phyloP scores from a whole-genome alignment of 1,140 invertebrate genomes.

The Holcopasites calliopsidis region DNA sequence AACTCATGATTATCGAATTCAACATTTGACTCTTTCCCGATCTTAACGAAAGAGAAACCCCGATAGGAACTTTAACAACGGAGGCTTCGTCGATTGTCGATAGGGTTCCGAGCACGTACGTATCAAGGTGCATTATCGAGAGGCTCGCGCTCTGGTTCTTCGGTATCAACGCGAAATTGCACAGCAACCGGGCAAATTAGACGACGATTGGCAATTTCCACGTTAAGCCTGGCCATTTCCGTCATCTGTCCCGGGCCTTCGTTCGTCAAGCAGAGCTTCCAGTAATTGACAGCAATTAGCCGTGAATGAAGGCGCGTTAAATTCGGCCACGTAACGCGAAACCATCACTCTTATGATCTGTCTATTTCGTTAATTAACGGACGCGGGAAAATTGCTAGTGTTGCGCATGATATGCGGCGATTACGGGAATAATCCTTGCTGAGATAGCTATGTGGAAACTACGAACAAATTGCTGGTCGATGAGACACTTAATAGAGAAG shows the following conservation, averaged over 20 bases:
- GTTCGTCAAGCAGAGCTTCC: conserved; percentile 28
- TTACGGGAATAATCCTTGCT: too few relatives aligned
- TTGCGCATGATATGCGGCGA: background rate
- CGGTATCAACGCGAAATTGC: conserved; percentile 44
- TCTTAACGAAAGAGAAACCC: background rate
- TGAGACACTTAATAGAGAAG: too few relatives aligned
- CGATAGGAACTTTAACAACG: background rate
- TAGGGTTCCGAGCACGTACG: conserved; percentile 41
- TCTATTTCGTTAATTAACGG: background rate
- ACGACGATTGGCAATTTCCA: conserved; percentile 61
- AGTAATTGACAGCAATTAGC: conserved; percentile 56
- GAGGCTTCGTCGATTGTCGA: conserved; percentile 3
- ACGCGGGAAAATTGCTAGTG: background rate
- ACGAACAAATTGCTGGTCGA: too few relatives aligned
- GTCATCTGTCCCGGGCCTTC: conserved; percentile 33
- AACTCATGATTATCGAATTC: background rate
- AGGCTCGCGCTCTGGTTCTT: conserved; percentile 24
- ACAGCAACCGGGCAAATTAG: conserved; percentile 34
- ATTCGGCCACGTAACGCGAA: conserved; percentile 36
- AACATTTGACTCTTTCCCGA: too few relatives aligned
- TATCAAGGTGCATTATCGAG: background rate
- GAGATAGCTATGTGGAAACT: too few relatives aligned
- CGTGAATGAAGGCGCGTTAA: conserved; percentile 58
- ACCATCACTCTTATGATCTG: background rate
- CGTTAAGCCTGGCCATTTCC: conserved; percentile 57